Percentiles rank a stretch among this genome's conserved stretches.
These are phyloP conservation scores for Cydia strobilella DNA, from an alignment of 1,140 invertebrate genomes.

Conservation along the genomic window DNA sequence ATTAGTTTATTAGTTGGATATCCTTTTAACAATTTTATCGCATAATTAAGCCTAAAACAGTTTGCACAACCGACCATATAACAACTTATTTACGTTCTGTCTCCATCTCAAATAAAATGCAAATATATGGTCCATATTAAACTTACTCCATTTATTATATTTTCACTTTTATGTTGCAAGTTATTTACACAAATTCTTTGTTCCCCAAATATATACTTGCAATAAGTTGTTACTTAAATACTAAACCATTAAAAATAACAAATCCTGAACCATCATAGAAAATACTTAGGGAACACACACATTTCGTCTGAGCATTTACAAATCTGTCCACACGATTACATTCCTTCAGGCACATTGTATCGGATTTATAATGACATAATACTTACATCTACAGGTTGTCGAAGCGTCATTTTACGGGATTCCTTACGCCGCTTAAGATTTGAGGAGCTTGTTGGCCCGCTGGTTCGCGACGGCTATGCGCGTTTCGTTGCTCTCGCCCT, in stretches of 20 bases:
- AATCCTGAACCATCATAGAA: no score
- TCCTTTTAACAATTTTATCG: background rate
- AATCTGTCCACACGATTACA: background rate
- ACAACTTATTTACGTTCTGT: background rate
- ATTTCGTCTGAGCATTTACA: no score
- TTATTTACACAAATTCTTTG: background rate
- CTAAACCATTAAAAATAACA: no score
- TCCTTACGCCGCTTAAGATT: slow-evolving; percentile 78
- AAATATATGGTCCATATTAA: background rate
- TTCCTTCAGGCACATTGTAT: background rate
- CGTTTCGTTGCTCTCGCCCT: slow-evolving; percentile 90
- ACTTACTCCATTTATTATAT: background rate
- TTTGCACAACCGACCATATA: background rate
- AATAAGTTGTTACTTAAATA: background rate
- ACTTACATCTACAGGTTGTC: slow-evolving; percentile 28
- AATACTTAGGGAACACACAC: no score
- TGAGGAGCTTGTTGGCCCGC: slow-evolving; percentile 89
- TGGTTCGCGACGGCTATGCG: slow-evolving; percentile 91
- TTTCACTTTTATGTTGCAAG: background rate
- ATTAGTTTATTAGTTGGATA: background rate
- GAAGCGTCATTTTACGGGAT: slow-evolving; percentile 44
- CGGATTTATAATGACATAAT: slow-evolving; percentile 14
- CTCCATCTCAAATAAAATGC: background rate
- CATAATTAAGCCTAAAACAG: background rate
- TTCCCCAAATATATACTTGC: background rate